Conservation (phyloP, 2,113 vertebrate species). For the Varanus salvator region DNA sequence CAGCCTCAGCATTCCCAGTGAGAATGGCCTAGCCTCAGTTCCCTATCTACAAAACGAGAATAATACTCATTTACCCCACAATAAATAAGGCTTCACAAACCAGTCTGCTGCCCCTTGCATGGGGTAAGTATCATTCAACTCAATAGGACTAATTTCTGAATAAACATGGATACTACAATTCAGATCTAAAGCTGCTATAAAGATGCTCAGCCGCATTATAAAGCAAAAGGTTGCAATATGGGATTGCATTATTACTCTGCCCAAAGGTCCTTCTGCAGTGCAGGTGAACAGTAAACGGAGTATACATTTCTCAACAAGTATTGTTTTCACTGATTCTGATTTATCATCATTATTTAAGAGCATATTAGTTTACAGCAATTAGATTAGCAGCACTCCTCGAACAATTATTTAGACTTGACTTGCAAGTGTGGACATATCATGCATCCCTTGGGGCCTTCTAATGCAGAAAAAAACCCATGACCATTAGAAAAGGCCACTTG, state of each 20-base stretch:
- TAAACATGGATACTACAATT: background rate
- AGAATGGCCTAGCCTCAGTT: background rate
- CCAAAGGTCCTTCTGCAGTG: conserved; percentile 24
- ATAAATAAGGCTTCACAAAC: background rate
- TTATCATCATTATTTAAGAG: conserved; percentile 70
- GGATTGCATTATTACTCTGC: background rate
- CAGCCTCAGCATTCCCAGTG: background rate
- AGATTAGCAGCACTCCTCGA: conserved; percentile 39
- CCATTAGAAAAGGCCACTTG: conserved; percentile 21
- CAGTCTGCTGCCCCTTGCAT: background rate
- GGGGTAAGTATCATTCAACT: background rate
- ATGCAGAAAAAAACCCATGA: conserved; percentile 28
- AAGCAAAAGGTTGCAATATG: background rate
- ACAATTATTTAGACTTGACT: conserved; percentile 59
- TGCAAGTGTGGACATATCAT: conserved; percentile 47
- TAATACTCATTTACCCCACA: background rate
- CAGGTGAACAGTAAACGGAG: conserved; percentile 17
- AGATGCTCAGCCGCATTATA: background rate
- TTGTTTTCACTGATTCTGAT: conserved; percentile 54
- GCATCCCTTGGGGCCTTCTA: conserved; percentile 30
- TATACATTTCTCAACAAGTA: conserved; percentile 38
- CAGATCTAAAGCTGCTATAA: background rate
- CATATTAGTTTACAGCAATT: conserved; percentile 32
- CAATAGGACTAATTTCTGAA: background rate
- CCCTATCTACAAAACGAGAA: background rate